Base-by-base conservation (phyloP, 2,888 invertebrate genomes). In the Protophormia terraenovae region DNA sequence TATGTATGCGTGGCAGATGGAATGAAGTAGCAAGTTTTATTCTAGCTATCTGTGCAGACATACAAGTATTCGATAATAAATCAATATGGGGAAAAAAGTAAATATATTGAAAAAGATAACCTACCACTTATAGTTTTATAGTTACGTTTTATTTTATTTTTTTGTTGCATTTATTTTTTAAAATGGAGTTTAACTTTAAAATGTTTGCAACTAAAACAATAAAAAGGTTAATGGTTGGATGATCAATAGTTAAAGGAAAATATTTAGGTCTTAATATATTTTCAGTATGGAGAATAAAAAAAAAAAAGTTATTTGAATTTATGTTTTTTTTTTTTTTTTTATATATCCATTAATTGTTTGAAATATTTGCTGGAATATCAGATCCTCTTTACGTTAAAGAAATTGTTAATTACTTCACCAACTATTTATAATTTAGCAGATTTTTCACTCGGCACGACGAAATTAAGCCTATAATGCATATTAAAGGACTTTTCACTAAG, bases 71-170 rank as follows among this genome's bases (percentile, higher is more conserved):
- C 60, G 19, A 41, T 66, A 62, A 60, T 67, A 76, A 82, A 69
- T 75, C 50, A 50, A 82, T 75, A 67, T 5, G 47, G n/a, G n/a
- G n/a, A 69, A 75, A 62, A 29, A 64, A 64, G 45, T 29, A 47
- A 77, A 19, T 66, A 66, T 24, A 66, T 55, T 41, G 55, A 76
- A 66, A 55, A 41, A 16, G 50, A 75, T 62, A 75, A 62, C 62
- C 35, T 45, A 7, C 14, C 24, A n/a, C 16, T 38, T 27, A 41
- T 16, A 24, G 19, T 5, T 71, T 55, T 69, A 24, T n/a, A 12
- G n/a, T n/a, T n/a, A n/a, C n/a, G n/a, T n/a, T n/a, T n/a, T n/a
- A n/a, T n/a, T n/a, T n/a, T n/a, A n/a, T n/a, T 47, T 19, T 22
- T 3, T 4, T 35, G 12, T 7, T 29, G n/a, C 7, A 12, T 19